Evolutionary conservation across 2,888 invertebrate genomes (phyloP).

Genomic region (Diogma glabrata): DNA sequence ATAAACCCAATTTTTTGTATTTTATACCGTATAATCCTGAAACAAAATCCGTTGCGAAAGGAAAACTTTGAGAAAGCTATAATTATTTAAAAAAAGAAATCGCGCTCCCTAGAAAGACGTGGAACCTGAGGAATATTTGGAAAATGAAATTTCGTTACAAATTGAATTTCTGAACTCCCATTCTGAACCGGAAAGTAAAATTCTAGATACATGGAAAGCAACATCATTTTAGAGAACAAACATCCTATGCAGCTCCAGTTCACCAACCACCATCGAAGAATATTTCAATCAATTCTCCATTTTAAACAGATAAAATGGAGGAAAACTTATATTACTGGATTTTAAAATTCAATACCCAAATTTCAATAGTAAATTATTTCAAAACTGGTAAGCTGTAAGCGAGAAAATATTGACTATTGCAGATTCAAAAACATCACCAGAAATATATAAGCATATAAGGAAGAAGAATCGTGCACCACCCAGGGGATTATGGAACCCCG

Average conservation of each 20-base stretch:
- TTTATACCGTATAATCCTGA: background rate
- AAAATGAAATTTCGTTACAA: background rate
- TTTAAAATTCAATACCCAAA: background rate
- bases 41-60: background rate
- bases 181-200: background rate
- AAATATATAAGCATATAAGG: too few relatives aligned
- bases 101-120: background rate
- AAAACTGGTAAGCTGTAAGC: background rate
- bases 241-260: background rate
- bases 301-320: background rate
- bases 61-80: background rate
- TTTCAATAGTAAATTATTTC: background rate
- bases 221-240: background rate
- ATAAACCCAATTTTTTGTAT: background rate
- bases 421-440: background rate
- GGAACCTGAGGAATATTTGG: background rate
- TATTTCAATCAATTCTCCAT: background rate
- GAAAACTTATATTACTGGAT: background rate
- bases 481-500: too few relatives aligned
- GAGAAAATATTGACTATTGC: background rate
- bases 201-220: background rate
- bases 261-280: background rate
- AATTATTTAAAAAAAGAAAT: background rate
- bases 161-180: background rate
- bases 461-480: too few relatives aligned